Conservation (phyloP, 1,140 invertebrate genomes). For the Cardiocondyla obscurior region DNA sequence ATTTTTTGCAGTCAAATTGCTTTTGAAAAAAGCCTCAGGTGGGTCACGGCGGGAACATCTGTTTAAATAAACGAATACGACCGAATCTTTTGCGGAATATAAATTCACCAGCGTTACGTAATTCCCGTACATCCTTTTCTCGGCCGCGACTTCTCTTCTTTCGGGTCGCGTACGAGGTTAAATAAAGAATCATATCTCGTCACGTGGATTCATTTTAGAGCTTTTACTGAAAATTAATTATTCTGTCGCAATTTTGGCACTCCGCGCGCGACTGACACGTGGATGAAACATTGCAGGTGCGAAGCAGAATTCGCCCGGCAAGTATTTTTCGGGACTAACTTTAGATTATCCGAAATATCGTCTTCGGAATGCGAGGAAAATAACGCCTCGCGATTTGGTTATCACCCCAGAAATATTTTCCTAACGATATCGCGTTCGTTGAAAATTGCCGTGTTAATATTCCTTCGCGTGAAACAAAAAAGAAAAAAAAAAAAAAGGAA, state of each 20-base stretch:
- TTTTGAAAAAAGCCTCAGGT: neutral
- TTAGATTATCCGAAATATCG: conserved; percentile 17
- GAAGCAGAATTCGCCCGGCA: neutral
- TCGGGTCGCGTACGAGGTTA: neutral
- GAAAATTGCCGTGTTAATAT: neutral
- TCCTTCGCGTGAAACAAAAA: neutral
- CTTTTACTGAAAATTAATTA: conserved; percentile 45
- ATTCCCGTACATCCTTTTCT: neutral
- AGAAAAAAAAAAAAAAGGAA: too few relatives aligned
- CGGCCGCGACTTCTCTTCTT: neutral
- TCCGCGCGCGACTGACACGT: neutral
- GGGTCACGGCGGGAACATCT: neutral
- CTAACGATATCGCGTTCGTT: neutral
- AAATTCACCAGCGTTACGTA: neutral
- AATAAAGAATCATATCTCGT: conserved; percentile 20
- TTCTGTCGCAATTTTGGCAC: conserved; percentile 32
- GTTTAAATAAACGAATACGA: neutral
- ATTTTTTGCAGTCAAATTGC: neutral
- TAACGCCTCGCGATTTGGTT: neutral
- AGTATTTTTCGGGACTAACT: conserved; percentile 20
- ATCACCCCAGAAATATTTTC: neutral
- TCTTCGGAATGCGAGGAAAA: neutral
- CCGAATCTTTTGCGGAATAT: neutral
- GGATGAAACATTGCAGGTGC: neutral
- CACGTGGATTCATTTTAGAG: neutral